These are phyloP conservation scores for Ageneiosus marmoratus DNA, from an alignment of 2,113 vertebrate genomes.

Conservation along the genomic window DNA sequence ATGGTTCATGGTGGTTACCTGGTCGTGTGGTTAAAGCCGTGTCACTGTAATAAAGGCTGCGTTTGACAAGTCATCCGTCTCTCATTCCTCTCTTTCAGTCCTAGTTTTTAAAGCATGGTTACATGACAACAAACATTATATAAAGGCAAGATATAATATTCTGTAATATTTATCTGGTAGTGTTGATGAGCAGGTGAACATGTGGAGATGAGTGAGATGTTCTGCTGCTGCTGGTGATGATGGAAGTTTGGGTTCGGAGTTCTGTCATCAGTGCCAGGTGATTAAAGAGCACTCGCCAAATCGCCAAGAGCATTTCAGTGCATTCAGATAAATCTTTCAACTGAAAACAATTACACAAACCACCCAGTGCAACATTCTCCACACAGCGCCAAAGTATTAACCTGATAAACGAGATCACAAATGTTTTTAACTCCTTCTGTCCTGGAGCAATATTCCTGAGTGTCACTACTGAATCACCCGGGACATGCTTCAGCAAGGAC, in stretches of 20 bases:
- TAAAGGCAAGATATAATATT: background rate
- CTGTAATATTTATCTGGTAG: background rate
- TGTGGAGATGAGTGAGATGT: background rate
- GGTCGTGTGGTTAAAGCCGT: background rate
- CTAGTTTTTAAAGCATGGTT: background rate
- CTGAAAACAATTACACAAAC: constrained; percentile 43
- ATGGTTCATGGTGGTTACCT: background rate
- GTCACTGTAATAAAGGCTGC: background rate
- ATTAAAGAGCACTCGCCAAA: constrained; percentile 17
- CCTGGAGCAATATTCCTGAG: background rate
- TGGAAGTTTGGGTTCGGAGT: background rate
- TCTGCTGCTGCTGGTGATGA: constrained; percentile 1
- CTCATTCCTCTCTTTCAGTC: background rate
- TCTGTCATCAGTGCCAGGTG: constrained; percentile 17
- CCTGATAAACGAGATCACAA: background rate
- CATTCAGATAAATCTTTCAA: constrained; percentile 30
- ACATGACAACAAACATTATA: too few relatives aligned
- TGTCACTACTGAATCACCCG: background rate
- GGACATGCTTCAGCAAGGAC: background rate
- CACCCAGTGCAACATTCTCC: constrained; percentile 21
- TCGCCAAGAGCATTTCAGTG: constrained; percentile 6
- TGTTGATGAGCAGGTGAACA: constrained; percentile 19
- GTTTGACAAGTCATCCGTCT: background rate
- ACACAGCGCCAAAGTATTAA: constrained; percentile 7
- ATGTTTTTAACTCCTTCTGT: background rate